phyloP scores from a whole-genome alignment of 2,797 vertebrate species.

The Falco rusticolus region DNA sequence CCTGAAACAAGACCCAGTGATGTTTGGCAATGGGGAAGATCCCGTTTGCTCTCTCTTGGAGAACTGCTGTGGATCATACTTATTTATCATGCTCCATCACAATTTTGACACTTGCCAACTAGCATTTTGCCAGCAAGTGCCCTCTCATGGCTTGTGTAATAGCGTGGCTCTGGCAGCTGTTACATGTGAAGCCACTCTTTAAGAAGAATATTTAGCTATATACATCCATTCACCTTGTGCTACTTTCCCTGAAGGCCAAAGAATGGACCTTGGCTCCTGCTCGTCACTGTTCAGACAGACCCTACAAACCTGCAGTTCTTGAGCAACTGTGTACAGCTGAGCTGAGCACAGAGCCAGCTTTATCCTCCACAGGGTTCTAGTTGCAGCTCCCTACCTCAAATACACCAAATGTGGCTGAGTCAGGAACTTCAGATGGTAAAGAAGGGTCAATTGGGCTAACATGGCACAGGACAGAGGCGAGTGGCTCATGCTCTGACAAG shows the following conservation, averaged over 20 bases:
- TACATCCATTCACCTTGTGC: background rate
- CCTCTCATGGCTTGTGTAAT: background rate
- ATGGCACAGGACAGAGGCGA: background rate
- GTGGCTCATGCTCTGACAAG: background rate
- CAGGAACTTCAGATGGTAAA: background rate
- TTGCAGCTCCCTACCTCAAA: background rate
- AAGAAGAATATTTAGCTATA: background rate
- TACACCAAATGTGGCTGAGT: background rate
- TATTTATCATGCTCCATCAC: background rate
- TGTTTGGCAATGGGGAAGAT: background rate
- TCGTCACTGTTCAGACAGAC: background rate
- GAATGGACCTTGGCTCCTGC: background rate
- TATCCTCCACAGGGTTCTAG: background rate
- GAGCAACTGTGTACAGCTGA: fast-evolving
- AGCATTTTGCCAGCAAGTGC: background rate
- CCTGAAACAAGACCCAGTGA: background rate
- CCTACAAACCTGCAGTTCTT: fast-evolving
- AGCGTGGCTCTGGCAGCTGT: background rate
- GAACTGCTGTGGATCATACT: background rate
- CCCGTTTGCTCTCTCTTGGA: background rate
- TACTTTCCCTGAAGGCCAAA: background rate
- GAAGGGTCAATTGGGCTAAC: background rate
- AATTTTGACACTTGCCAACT: background rate
- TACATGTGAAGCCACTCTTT: fast-evolving
- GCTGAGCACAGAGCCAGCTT: background rate